These are phyloP conservation scores for Hemibagrus guttatus DNA, from an alignment of 2,797 vertebrate species.

Conservation along the genomic window DNA sequence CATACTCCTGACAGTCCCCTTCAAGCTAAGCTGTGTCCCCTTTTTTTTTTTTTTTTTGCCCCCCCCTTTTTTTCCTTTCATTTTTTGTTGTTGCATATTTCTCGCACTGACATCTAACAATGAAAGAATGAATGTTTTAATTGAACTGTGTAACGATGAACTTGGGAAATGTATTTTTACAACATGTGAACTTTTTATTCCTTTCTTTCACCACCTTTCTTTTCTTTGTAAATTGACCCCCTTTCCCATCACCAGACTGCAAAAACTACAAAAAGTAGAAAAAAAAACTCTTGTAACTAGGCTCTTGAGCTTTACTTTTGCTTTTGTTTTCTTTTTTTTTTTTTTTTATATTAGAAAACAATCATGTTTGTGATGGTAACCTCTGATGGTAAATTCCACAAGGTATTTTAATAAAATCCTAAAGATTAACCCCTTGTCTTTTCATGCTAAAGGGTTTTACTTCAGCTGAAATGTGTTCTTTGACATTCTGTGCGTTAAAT, in stretches of 20 bases:
- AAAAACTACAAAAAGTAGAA: slow-evolving; percentile 71
- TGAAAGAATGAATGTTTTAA: slow-evolving; percentile 75
- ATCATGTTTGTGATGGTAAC: slow-evolving; percentile 89
- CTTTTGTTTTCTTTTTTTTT: slow-evolving; percentile 68
- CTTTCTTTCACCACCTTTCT: slow-evolving; percentile 61
- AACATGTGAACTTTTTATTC: slow-evolving; percentile 84
- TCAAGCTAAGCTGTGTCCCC: slow-evolving; percentile 60
- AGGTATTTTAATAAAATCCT: slow-evolving; percentile 96
- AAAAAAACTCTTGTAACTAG: slow-evolving; percentile 77
- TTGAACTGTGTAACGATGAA: slow-evolving; percentile 74
- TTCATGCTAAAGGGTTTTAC: background rate
- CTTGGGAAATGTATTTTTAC: slow-evolving; percentile 97
- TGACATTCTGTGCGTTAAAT: background rate
- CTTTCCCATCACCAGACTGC: slow-evolving; percentile 77
- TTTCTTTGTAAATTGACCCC: slow-evolving; percentile 75
- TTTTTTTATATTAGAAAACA: slow-evolving; percentile 86
- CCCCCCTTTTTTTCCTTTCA: slow-evolving; percentile 17
- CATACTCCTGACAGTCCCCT: slow-evolving; percentile 38
- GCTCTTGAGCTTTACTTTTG: slow-evolving; percentile 87
- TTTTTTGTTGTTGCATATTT: slow-evolving; percentile 58
- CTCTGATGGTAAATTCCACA: slow-evolving; percentile 85
- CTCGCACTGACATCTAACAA: slow-evolving; percentile 77
- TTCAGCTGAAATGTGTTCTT: background rate
- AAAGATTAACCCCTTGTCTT: slow-evolving; percentile 66
- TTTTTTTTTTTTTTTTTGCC: slow-evolving; percentile 54